These are phyloP conservation scores for Megatriorchis doriae DNA, from an alignment of 2,113 vertebrate species.

Conservation along the genomic window DNA sequence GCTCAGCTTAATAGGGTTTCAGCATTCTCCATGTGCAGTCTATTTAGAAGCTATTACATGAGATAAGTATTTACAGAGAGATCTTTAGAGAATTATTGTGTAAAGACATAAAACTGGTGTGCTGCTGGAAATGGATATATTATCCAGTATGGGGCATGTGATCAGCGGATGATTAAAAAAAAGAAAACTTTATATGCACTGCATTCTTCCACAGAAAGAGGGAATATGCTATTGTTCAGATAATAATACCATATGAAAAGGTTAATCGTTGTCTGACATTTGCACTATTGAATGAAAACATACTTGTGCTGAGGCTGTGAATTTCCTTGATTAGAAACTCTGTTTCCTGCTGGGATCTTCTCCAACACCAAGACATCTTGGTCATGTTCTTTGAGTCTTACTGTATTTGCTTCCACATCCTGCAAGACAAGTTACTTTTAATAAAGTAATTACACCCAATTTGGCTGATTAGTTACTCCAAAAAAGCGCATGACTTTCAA, in stretches of 20 bases:
- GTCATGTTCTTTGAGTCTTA: conserved; percentile 96
- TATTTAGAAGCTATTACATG: conserved; percentile 14
- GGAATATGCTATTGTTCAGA: conserved; percentile 53
- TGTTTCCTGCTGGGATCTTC: conserved; percentile 86
- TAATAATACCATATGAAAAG: conserved; percentile 61
- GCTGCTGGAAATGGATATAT: conserved; percentile 52
- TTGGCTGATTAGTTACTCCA: not conserved
- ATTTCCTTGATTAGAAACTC: conserved; percentile 81
- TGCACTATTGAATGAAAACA: conserved; percentile 68
- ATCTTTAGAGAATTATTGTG: not conserved
- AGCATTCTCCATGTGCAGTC: not conserved
- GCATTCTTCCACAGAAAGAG: conserved; percentile 22
- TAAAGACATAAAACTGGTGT: not conserved
- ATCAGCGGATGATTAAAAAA: conserved; percentile 45
- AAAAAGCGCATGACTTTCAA: not conserved
- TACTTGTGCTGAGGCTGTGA: conserved; percentile 93
- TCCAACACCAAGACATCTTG: conserved; percentile 97
- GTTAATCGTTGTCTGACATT: conserved; percentile 68
- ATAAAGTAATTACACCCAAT: conserved; percentile 26
- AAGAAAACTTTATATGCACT: not conserved
- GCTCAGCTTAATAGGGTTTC: not conserved
- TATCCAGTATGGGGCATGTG: conserved; percentile 27
- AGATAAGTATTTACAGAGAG: not conserved
- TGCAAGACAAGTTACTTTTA: conserved; percentile 72
- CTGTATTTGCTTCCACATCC: conserved; percentile 99